Percentiles rank a stretch among this genome's conserved stretches.
Evolutionary conservation across 2,888 invertebrate species (phyloP).

Genomic region (Apamea sordens): DNA sequence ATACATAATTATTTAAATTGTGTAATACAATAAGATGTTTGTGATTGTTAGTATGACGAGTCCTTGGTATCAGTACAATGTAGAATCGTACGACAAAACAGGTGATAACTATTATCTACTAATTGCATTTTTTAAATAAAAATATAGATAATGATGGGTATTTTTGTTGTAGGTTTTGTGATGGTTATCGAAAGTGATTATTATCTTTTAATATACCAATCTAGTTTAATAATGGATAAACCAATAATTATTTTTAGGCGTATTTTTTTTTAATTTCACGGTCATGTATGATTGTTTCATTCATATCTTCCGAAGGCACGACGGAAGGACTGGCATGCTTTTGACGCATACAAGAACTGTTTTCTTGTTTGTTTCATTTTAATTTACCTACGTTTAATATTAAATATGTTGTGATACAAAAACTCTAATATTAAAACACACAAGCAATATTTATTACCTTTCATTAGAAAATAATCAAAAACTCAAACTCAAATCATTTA

Average conservation of each 20-base stretch:
- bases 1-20: constrained; percentile 17
- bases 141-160: background rate
- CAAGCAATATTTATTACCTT: background rate
- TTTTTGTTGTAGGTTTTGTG: constrained; percentile 8
- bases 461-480: background rate
- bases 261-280: background rate
- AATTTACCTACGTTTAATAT: background rate
- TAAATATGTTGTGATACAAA: background rate
- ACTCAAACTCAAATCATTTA: no score
- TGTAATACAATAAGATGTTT: background rate
- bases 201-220: constrained; percentile 5
- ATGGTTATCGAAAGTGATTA: constrained; percentile 7
- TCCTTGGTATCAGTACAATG: constrained; percentile 17
- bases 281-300: background rate
- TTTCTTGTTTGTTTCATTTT: no score
- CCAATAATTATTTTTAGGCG: background rate
- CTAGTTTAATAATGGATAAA: constrained; percentile 6
- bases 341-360: background rate
- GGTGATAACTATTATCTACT: constrained; percentile 21
- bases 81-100: constrained; percentile 12
- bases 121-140: constrained; percentile 12
- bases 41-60: constrained; percentile 5
- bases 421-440: background rate
- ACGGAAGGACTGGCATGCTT: background rate
- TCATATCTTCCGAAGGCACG: background rate